phyloP scores from a whole-genome alignment of 2,888 invertebrate genomes.

The Tachina grossa region DNA sequence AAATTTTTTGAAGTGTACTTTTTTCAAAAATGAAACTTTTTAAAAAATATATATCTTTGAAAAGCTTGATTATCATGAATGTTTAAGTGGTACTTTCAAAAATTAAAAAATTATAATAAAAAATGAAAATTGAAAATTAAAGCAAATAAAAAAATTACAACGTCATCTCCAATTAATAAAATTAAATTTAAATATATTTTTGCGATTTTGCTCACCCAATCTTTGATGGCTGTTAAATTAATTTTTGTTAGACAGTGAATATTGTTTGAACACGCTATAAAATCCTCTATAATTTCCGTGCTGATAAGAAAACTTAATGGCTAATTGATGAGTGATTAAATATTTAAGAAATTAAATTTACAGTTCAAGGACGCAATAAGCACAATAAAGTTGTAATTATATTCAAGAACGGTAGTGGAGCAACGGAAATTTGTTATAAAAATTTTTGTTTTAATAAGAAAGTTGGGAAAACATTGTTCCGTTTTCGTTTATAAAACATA shows the following conservation, averaged over 20 bases:
- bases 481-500: neutral
- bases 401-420: neutral
- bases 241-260: slow-evolving; percentile 13
- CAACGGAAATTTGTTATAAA: neutral
- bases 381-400: neutral
- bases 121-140: too few species aligned
- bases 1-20: too few species aligned
- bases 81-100: too few species aligned
- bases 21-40: too few species aligned
- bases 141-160: neutral
- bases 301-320: slow-evolving; percentile 27
- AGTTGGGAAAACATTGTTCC: neutral
- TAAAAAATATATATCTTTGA: too few species aligned
- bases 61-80: too few species aligned
- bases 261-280: slow-evolving; percentile 34
- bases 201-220: slow-evolving; percentile 59
- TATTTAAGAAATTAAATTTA: slow-evolving; percentile 4
- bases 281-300: slow-evolving; percentile 25
- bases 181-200: slow-evolving; percentile 3
- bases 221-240: slow-evolving; percentile 39
- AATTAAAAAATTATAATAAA: too few species aligned
- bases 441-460: neutral
- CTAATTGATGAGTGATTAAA: neutral
- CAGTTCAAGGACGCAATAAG: neutral
- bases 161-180: slow-evolving; percentile 6